Conservation (phyloP, 2,797 vertebrate genomes). For the Enteromius trimaculatus region DNA sequence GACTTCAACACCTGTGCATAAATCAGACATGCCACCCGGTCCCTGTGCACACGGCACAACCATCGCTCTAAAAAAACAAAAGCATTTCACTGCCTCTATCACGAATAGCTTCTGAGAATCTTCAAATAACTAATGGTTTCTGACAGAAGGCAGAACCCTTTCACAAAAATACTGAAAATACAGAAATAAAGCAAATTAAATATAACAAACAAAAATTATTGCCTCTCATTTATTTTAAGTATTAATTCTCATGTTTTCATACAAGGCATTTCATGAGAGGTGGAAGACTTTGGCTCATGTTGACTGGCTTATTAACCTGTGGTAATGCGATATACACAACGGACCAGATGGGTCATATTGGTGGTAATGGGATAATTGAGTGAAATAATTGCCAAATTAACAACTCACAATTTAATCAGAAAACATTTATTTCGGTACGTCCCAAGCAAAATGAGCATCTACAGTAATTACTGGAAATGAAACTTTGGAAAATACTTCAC, state of each 20-base stretch:
- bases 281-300: neutral
- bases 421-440: neutral
- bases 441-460: neutral
- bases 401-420: neutral
- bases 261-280: neutral
- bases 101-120: neutral
- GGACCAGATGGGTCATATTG: neutral
- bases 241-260: neutral
- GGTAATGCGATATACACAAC: neutral
- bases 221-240: neutral
- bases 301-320: neutral
- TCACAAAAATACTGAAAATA: neutral
- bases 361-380: neutral
- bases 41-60: constrained; percentile 12
- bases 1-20: constrained; percentile 51
- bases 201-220: neutral
- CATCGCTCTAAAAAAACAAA: constrained; percentile 17
- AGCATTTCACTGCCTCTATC: neutral
- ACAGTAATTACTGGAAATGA: neutral
- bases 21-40: constrained; percentile 42
- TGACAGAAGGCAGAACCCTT: neutral
- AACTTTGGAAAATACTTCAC: neutral
- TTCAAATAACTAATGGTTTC: neutral
- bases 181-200: neutral
- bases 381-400: neutral